These are phyloP conservation scores for Coregonus clupeaformis DNA, from an alignment of 2,113 vertebrate species.

Conservation along the genomic window DNA sequence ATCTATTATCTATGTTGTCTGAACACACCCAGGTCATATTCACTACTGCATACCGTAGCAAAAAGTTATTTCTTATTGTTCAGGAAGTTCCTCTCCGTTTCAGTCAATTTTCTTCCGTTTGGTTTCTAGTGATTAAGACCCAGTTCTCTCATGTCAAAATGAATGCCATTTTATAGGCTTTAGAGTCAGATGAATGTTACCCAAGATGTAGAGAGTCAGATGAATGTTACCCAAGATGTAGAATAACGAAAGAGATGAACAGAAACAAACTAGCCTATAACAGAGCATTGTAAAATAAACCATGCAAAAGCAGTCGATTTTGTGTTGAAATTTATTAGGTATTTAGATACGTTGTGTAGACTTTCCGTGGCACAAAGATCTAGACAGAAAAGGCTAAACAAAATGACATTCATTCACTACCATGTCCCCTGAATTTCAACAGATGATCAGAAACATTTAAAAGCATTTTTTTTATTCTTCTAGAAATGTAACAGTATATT, in stretches of 20 bases:
- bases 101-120: not conserved
- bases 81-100: no score
- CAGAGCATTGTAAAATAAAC: not conserved
- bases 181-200: not conserved
- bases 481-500: conserved; percentile 36
- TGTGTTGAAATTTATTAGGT: conserved; percentile 86
- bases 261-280: not conserved
- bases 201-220: conserved; percentile 40
- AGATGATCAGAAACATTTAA: conserved; percentile 69
- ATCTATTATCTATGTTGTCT: no score
- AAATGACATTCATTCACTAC: conserved; percentile 76
- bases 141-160: no score
- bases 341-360: conserved; percentile 74
- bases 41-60: no score
- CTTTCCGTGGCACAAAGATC: conserved; percentile 68
- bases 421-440: conserved; percentile 76
- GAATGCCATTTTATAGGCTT: not conserved
- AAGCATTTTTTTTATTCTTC: conserved; percentile 58
- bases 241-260: conserved; percentile 47
- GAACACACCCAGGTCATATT: no score
- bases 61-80: no score
- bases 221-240: conserved; percentile 27
- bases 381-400: conserved; percentile 67
- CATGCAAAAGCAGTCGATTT: no score
- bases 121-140: no score